These are phyloP conservation scores for Alethe diademata DNA, from an alignment of 2,113 vertebrate genomes.

Conservation along the genomic window DNA sequence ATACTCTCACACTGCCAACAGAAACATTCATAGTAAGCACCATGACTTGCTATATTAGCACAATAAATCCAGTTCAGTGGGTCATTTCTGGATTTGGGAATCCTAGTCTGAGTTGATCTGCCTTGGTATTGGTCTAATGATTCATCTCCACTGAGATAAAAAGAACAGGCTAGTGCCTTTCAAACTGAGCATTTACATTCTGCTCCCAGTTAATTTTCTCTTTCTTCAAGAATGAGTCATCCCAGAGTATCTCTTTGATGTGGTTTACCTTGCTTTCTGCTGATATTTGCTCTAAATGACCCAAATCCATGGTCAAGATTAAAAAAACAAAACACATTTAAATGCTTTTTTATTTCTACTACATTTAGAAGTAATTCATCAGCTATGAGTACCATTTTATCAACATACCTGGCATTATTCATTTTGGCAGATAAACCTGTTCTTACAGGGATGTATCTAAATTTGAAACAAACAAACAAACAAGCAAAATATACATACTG, in stretches of 20 bases:
- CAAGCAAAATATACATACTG: not conserved
- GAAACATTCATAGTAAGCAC: not conserved
- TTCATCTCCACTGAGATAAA: not conserved
- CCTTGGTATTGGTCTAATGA: not conserved
- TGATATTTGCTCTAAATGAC: not conserved
- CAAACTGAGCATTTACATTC: not conserved
- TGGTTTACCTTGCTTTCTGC: not conserved
- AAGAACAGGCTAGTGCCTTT: not conserved
- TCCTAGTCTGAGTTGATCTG: not conserved
- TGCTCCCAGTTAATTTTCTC: not conserved
- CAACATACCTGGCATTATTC: not conserved
- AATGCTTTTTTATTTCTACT: not conserved
- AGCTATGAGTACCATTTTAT: not conserved
- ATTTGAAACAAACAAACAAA: not conserved
- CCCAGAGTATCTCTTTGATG: not conserved
- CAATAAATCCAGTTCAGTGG: not conserved
- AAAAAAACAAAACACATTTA: not conserved
- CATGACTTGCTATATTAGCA: not conserved
- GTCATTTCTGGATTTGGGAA: not conserved
- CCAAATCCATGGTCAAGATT: not conserved
- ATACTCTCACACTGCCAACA: accelerated
- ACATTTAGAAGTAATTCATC: not conserved
- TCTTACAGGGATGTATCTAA: not conserved
- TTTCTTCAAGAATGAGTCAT: not conserved
- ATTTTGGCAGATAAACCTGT: not conserved